Evolutionary conservation across 1,140 invertebrate genomes (phyloP), one percentile per base, ranked within the genome.

Genomic region (Macrostomum lignano): DNA sequence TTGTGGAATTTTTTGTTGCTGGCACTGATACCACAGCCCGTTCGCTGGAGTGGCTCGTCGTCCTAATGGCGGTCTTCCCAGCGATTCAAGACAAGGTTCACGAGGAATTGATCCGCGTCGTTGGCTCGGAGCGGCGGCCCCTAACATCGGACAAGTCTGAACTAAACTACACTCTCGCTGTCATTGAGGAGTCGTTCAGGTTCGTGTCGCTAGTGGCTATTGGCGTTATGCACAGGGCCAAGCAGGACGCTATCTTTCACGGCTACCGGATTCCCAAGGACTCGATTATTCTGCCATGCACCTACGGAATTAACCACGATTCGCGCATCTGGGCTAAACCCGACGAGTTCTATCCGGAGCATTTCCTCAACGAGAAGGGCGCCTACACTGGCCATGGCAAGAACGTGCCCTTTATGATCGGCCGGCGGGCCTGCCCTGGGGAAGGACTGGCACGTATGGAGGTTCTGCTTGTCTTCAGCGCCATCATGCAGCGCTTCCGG

Each of bases 391-490:
- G 3, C 26, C 26, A 9, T 3, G 26, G 3, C 14, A 28, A 3
- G 26, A 28, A 9, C 26, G 15, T 28, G 3, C 19, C 9, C 7
- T 32, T 3, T 32, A 17, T 14, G 13, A 23, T 19, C 15, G 39
- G 38, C 1, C 31, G 29, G 21, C 35, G 40, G 11, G 19, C 28
- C 10, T 39, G 38, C 36, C 28, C 42, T 15, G 42, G 40, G 7
- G 40, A 44, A 34, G 29, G 31, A 10, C 7, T 44, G 17, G 40
- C 40, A 4, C 32, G 32, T n/a, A 38, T 34, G n/a, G 38, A 44
- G 35, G 14, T 40, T 3, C 42, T 42, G 20, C 13, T 44, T 1
- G 42, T 39, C 22, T 15, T 43, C 7, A 7, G 35, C 7, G 13
- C 30, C 17, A 17, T 43, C 13, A 17, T 41, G 15, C 39, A 43